Conservation (phyloP, 2,113 vertebrate species). For the Spea bombifrons region DNA sequence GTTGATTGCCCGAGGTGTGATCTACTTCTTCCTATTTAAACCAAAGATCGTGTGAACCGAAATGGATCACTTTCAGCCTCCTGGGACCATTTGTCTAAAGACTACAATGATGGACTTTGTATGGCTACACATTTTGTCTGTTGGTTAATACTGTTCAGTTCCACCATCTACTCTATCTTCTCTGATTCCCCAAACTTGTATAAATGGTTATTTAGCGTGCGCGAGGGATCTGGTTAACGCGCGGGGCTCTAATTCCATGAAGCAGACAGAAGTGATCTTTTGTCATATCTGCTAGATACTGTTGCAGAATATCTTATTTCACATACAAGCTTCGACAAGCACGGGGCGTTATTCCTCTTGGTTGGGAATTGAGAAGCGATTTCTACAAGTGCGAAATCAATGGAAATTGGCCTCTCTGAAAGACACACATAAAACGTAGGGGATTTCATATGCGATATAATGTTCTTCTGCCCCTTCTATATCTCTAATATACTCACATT, state of each 20-base stretch:
- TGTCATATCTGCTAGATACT: conserved; percentile 15
- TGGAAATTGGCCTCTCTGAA: too few species aligned
- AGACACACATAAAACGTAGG: too few species aligned
- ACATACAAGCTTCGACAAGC: background rate
- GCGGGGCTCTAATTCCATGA: background rate
- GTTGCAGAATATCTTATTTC: conserved; percentile 4
- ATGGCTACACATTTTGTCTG: background rate
- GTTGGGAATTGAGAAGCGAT: too few species aligned
- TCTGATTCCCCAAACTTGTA: background rate
- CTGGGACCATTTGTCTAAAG: background rate
- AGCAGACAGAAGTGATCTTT: conserved; percentile 25
- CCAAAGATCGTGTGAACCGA: too few species aligned
- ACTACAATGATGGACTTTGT: conserved; percentile 10
- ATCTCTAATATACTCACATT: too few species aligned
- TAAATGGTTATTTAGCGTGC: conserved; percentile 24
- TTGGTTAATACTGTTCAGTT: background rate
- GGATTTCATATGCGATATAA: too few species aligned
- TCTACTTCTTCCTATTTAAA: too few species aligned
- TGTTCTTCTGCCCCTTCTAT: too few species aligned
- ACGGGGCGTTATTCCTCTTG: background rate
- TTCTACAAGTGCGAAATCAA: too few species aligned
- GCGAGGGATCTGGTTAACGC: conserved; percentile 7
- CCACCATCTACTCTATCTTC: conserved; percentile 8
- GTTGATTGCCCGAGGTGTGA: too few species aligned
- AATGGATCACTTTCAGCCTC: background rate